Conservation (phyloP, 2,888 invertebrate genomes). For the Flexamia atlantica region DNA sequence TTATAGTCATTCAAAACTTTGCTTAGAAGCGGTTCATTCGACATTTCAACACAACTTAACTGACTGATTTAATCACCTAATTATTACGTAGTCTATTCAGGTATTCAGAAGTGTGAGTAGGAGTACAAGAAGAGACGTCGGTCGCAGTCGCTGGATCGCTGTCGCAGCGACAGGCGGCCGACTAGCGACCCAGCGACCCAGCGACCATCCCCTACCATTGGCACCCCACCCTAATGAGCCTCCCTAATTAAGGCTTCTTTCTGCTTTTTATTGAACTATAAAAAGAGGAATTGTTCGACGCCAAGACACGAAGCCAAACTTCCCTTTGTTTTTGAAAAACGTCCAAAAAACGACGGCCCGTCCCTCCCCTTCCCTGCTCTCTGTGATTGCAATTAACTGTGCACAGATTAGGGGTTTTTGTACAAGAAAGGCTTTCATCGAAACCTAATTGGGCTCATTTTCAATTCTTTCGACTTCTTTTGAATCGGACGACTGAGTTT, state of each 20-base stretch:
- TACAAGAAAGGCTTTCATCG: conserved; percentile 51
- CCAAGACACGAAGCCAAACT: conserved; percentile 62
- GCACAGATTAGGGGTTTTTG: conserved; percentile 61
- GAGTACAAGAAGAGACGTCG: too few relatives aligned
- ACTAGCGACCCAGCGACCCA: too few relatives aligned
- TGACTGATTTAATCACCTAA: too few relatives aligned
- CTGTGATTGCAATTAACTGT: conserved; percentile 66
- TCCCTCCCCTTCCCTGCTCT: conserved; percentile 62
- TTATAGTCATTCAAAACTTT: too few relatives aligned
- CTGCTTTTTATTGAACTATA: conserved; percentile 59
- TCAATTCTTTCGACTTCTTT: conserved; percentile 61
- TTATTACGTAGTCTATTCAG: too few relatives aligned
- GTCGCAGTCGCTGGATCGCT: too few relatives aligned
- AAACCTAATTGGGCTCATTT: conserved; percentile 58
- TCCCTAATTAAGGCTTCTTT: conserved; percentile 55
- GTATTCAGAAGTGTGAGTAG: too few relatives aligned
- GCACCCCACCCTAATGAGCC: conserved; percentile 53
- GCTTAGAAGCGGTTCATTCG: too few relatives aligned
- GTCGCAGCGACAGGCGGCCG: too few relatives aligned
- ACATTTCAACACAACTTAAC: too few relatives aligned
- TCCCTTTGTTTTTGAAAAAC: conserved; percentile 66
- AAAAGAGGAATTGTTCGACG: conserved; percentile 59
- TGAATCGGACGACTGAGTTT: conserved; percentile 52
- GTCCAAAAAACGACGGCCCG: conserved; percentile 66
- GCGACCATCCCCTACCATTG: neutral